Evolutionary conservation across 2,888 invertebrate species (phyloP), one percentile per base, ranked within the genome.

Genomic region (Cosmopolites sordidus): DNA sequence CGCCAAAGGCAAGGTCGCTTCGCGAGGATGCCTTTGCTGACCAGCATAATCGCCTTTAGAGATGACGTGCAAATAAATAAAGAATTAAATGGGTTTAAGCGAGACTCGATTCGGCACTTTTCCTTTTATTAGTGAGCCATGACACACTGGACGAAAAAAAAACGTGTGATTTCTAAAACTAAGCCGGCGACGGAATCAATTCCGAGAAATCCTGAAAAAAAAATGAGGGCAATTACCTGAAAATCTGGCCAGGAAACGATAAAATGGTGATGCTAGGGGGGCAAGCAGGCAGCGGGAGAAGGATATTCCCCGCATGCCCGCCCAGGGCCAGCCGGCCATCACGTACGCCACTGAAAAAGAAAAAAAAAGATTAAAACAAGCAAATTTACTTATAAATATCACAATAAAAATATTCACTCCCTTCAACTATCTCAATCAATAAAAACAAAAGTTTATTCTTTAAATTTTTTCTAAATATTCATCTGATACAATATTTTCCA

Each of bases 171-270:
- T 33, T 33, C 12, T 22, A 22, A 22, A 22, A 22, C 33, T 33
- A 33, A 33, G 4, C 12, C 33, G 33, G 12, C 12, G 33, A 33
- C 33, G 11, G n/a, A 12, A 22, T 29, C 4, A 12, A 42, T 42
- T 18, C 15, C n/a, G 39, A 14, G 16, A 11, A 12, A 37, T 37
- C 37, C 6, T 6, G 3, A 40, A 33, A 33, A 12, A 12, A 33
- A 33, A 33, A 3, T 33, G 33, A n/a, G 69, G 64, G 65, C 69
- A 72, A 77, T 78, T 73, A 80, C 80, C 79, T 78, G 80, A 79
- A 71, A 79, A 78, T 74, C 79, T 78, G 71, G 78, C 79, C 74
- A 80, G 76, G 75, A 79, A 79, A 70, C 73, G 73, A 64, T 74
- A 73, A 67, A 75, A 73, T 66, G 72, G 73, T 67, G 73, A 74